phyloP scores from a whole-genome alignment of 2,797 vertebrate genomes.

The Parauchenoglanis ngamensis region DNA sequence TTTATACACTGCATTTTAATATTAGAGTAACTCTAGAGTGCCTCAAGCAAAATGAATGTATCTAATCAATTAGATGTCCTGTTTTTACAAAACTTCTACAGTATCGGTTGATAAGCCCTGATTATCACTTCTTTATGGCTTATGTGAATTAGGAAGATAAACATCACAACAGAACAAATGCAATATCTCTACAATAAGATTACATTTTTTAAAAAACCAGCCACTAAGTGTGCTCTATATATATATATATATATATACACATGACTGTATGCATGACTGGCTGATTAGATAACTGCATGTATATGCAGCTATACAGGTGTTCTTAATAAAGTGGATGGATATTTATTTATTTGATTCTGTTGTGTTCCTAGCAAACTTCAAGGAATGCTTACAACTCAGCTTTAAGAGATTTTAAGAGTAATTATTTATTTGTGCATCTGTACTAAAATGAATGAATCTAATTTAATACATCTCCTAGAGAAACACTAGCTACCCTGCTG shows the following conservation, averaged over 20 bases:
- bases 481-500: constrained; percentile 81
- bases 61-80: background rate
- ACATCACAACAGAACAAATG: background rate
- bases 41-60: background rate
- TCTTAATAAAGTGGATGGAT: no score
- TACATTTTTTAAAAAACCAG: no score
- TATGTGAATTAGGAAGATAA: background rate
- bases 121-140: background rate
- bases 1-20: no score
- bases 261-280: no score
- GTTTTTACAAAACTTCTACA: background rate
- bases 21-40: background rate
- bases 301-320: no score
- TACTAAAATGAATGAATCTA: background rate
- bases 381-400: background rate
- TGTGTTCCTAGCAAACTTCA: background rate
- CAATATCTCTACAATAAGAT: no score
- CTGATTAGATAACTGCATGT: no score
- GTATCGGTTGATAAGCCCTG: background rate
- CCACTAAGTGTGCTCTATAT: no score
- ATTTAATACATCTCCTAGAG: constrained; percentile 59
- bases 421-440: background rate
- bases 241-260: no score
- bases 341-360: background rate
- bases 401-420: background rate